Percentiles rank a stretch among this genome's conserved stretches.
phyloP scores from a whole-genome alignment of 2,113 vertebrate genomes.

The Melospiza melodia region DNA sequence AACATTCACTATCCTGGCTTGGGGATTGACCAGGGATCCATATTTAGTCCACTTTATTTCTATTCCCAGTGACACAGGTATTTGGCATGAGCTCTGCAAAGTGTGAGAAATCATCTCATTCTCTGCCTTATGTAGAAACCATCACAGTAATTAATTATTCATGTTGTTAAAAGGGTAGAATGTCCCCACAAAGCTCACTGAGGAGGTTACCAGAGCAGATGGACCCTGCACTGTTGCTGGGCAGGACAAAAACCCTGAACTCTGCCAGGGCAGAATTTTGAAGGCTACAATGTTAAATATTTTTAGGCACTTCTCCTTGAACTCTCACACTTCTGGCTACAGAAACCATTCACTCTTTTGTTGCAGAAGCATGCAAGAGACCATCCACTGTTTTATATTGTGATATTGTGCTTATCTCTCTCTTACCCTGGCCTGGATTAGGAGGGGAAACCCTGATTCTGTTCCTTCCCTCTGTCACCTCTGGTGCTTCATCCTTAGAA shows the following conservation, averaged over 20 bases:
- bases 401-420: not conserved
- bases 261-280: not conserved
- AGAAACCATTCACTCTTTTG: not conserved
- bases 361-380: not conserved
- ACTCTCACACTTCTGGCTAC: not conserved
- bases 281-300: not conserved
- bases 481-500: not conserved
- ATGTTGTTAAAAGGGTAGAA: not conserved
- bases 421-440: not conserved
- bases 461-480: not conserved
- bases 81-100: slow-evolving; percentile 78
- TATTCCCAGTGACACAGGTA: slow-evolving; percentile 83
- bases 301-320: not conserved
- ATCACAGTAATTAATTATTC: not conserved
- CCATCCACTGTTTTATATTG: not conserved
- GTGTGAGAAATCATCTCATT: not conserved
- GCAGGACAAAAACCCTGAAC: not conserved
- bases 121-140: not conserved
- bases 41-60: slow-evolving; percentile 92
- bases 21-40: slow-evolving; percentile 88
- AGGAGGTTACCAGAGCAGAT: not conserved
- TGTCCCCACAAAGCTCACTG: not conserved
- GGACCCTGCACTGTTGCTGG: not conserved
- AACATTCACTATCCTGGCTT: slow-evolving; percentile 86
- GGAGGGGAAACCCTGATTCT: not conserved